These are phyloP conservation scores for Octodon degus DNA, from an alignment of 2,113 vertebrate genomes.

Conservation along the genomic window DNA sequence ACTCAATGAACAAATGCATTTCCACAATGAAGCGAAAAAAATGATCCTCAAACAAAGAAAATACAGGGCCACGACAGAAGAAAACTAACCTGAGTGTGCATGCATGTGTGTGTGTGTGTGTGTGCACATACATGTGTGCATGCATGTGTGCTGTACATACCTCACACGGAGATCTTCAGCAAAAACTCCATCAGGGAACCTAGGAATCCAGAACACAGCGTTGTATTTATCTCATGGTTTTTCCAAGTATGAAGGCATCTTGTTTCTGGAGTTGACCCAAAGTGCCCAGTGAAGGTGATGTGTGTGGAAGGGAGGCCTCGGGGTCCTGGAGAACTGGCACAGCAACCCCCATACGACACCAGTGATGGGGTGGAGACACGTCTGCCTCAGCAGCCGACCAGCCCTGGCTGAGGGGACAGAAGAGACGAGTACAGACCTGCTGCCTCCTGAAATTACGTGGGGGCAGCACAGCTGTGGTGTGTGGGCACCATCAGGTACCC, in stretches of 20 bases:
- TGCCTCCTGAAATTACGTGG: conserved; percentile 1
- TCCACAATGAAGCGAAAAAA: not conserved
- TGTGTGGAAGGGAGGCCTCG: not conserved
- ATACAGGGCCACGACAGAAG: rapidly evolving
- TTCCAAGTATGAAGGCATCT: not conserved
- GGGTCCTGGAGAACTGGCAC: not conserved
- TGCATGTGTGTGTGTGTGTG: not conserved
- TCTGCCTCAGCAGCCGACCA: not conserved
- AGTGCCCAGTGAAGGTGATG: not conserved
- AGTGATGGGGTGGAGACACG: not conserved
- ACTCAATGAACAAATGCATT: not conserved
- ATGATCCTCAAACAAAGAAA: not conserved
- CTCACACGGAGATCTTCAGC: not conserved
- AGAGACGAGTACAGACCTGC: too few relatives aligned
- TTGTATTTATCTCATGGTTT: conserved; percentile 11
- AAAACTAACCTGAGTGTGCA: not conserved
- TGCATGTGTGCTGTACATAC: too few relatives aligned
- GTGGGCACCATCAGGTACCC: not conserved
- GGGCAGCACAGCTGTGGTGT: not conserved
- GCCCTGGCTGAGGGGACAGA: not conserved
- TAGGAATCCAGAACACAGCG: not conserved
- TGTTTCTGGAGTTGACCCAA: conserved; percentile 25
- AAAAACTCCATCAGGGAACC: conserved; percentile 51
- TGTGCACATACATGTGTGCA: too few relatives aligned
- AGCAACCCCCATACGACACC: not conserved